Conservation (phyloP, 2,888 invertebrate species). For the Stenodera caucasica region DNA sequence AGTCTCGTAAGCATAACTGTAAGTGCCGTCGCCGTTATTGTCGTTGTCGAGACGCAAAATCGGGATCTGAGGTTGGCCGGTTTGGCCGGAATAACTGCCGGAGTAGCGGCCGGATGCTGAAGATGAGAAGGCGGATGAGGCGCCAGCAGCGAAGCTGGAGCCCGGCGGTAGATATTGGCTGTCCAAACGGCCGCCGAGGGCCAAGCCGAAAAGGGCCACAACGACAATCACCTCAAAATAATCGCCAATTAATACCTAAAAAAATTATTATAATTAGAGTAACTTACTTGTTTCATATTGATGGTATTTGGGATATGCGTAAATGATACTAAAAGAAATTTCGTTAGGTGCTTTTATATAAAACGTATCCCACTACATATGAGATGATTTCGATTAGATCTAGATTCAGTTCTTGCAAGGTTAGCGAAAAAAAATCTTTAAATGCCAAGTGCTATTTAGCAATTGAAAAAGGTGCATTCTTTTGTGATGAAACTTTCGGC, state of each 20-base stretch:
- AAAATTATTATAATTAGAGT: constrained; percentile 7
- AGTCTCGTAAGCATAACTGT: constrained; percentile 39
- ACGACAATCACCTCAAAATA: constrained; percentile 32
- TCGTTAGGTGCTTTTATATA: constrained; percentile 35
- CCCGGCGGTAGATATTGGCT: constrained; percentile 36
- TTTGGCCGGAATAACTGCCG: neutral
- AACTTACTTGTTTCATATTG: constrained; percentile 35
- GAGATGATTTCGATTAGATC: constrained; percentile 27
- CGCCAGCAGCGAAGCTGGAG: constrained; percentile 16
- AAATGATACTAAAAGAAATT: constrained; percentile 34
- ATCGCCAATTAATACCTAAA: constrained; percentile 3
- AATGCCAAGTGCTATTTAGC: constrained; percentile 21
- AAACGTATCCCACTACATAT: constrained; percentile 19
- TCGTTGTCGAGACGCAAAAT: constrained; percentile 32
- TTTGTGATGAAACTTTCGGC: constrained; percentile 11
- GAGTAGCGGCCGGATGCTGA: neutral
- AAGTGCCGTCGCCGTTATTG: constrained; percentile 38
- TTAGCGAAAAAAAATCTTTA: constrained; percentile 18
- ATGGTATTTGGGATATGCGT: constrained; percentile 13
- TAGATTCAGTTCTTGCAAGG: constrained; percentile 32
- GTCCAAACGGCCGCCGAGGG: constrained; percentile 37
- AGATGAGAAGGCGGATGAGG: neutral
- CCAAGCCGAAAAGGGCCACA: constrained; percentile 35
- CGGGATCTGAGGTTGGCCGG: constrained; percentile 16
- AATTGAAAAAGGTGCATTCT: constrained; percentile 20